A percentile compares a stretch with the other conserved stretches of the same genome.
These are phyloP conservation scores for Astyanax mexicanus DNA, from an alignment of 2,797 vertebrate genomes.

Conservation along the genomic window DNA sequence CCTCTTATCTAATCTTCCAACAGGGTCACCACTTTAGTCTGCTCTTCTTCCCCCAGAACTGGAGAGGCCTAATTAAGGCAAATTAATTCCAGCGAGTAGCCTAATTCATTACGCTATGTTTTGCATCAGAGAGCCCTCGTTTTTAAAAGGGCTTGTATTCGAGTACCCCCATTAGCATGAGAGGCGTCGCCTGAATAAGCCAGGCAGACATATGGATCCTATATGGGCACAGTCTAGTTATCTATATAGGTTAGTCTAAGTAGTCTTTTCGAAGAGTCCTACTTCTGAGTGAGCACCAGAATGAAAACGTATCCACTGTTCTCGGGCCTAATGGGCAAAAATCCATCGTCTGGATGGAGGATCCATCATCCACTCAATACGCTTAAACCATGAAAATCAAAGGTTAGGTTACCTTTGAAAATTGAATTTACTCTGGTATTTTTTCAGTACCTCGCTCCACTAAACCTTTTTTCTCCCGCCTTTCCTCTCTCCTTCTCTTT, in stretches of 20 bases:
- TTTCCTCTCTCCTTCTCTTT: background rate
- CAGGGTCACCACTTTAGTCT: conserved; percentile 33
- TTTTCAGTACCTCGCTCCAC: conserved; percentile 19
- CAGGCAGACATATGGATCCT: conserved; percentile 10
- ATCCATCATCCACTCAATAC: conserved; percentile 50
- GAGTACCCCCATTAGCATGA: conserved; percentile 7
- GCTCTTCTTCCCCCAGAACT: conserved; percentile 32
- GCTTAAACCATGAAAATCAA: conserved; percentile 53
- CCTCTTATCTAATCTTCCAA: conserved; percentile 43
- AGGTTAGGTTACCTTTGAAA: conserved; percentile 54
- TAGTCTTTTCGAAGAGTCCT: conserved; percentile 19
- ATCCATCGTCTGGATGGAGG: conserved; percentile 46
- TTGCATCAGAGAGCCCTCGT: conserved; percentile 51
- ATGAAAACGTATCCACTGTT: conserved; percentile 46
- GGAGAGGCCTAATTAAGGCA: conserved; percentile 55
- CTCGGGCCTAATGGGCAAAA: conserved; percentile 42
- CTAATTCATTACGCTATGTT: conserved; percentile 55
- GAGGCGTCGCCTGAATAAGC: background rate
- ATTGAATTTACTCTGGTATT: conserved; percentile 41
- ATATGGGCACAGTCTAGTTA: conserved; percentile 9
- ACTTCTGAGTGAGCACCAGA: conserved; percentile 26
- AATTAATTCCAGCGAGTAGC: conserved; percentile 56
- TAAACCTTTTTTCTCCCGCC: conserved; percentile 16
- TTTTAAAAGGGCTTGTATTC: conserved; percentile 17
- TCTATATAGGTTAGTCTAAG: conserved; percentile 31